Conservation (phyloP, 2,888 invertebrate genomes). For the Artemia sp. region DNA sequence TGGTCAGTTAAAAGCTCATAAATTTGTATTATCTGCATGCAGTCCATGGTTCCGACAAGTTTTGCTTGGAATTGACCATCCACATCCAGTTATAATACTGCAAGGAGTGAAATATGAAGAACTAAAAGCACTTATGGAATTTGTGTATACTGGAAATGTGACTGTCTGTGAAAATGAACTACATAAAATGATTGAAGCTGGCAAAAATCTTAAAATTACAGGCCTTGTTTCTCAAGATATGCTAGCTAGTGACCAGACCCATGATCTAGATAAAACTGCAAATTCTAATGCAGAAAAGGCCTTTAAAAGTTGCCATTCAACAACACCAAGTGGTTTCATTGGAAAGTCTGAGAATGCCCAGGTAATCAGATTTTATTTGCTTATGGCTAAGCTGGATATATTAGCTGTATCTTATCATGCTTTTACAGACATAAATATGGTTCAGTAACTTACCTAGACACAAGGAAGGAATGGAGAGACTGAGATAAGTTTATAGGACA, state of each 20-base stretch:
- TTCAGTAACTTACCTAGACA: too few species aligned
- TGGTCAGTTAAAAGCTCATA: slow-evolving; percentile 2
- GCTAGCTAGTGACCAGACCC: background rate
- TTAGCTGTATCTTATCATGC: too few species aligned
- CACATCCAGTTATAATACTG: slow-evolving; percentile 10
- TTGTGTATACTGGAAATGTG: slow-evolving; percentile 14
- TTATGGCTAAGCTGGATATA: too few species aligned
- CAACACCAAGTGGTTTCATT: too few species aligned
- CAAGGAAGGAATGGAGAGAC: too few species aligned
- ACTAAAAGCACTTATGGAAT: slow-evolving; percentile 12
- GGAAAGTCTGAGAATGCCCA: too few species aligned
- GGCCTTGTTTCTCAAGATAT: slow-evolving; percentile 6
- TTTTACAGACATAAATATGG: too few species aligned
- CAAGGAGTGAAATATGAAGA: slow-evolving; percentile 9
- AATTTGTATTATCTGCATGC: slow-evolving; percentile 3
- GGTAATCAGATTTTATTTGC: too few species aligned
- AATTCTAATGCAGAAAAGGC: too few species aligned
- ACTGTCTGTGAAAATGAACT: slow-evolving; percentile 12
- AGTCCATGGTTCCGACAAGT: slow-evolving; percentile 12
- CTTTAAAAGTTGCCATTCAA: too few species aligned
- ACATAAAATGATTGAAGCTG: slow-evolving; percentile 4
- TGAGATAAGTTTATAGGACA: too few species aligned
- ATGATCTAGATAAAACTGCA: too few species aligned
- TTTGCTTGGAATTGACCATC: slow-evolving; percentile 13
- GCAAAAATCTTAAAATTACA: background rate